Conservation (phyloP, 2,113 vertebrate species). For the Coturnix japonica region DNA sequence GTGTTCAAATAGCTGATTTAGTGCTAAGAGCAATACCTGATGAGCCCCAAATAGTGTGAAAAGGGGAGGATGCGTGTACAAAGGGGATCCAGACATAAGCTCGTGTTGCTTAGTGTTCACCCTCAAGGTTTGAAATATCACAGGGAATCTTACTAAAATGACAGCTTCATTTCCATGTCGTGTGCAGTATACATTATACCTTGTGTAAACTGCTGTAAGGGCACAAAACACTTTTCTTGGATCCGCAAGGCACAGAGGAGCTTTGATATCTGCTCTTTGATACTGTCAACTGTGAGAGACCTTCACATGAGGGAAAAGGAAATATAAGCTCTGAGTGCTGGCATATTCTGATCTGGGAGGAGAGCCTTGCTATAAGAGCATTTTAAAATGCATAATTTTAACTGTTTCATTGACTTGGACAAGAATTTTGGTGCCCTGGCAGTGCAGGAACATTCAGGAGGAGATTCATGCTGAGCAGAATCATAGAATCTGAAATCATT, state of each 20-base stretch:
- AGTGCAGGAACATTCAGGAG: neutral
- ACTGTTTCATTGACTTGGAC: neutral
- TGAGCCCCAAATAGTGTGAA: neutral
- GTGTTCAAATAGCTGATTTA: neutral
- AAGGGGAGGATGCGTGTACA: neutral
- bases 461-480: neutral
- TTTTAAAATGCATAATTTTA: neutral
- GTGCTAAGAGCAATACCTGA: neutral
- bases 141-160: neutral
- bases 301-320: neutral
- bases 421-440: neutral
- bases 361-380: neutral
- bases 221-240: slow-evolving; percentile 1
- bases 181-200: neutral
- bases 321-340: neutral
- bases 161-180: slow-evolving; percentile 15
- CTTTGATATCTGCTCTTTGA: slow-evolving; percentile 61
- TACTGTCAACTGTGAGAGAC: neutral
- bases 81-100: neutral
- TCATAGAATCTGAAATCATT: no score
- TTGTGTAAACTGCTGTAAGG: slow-evolving; percentile 28
- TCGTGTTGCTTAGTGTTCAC: neutral
- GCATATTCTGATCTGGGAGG: neutral
- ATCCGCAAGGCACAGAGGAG: neutral
- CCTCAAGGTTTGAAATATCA: neutral